Percentiles rank a stretch among this genome's conserved stretches.
Conservation (phyloP, 2,888 invertebrate species). For the Aquatica leii region DNA sequence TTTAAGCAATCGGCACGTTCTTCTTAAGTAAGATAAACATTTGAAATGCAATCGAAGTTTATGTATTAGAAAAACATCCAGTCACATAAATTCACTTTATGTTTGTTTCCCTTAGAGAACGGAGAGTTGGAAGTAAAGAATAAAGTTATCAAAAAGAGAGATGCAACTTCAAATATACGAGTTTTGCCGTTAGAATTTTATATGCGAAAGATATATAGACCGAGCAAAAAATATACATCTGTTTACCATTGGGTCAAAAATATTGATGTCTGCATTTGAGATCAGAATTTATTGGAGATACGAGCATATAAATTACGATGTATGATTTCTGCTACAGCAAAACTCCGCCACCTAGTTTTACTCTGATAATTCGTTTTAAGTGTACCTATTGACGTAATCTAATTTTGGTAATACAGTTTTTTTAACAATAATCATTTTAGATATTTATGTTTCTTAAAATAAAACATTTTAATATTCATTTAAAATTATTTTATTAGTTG, state of each 20-base stretch:
- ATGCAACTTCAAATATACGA: conserved; percentile 47
- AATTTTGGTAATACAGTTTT: no score
- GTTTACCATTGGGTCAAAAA: conserved; percentile 50
- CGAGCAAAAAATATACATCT: conserved; percentile 48
- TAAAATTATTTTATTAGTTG: no score
- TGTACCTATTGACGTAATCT: no score
- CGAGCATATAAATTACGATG: conserved; percentile 9
- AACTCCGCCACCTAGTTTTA: neutral
- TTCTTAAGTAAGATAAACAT: conserved; percentile 18
- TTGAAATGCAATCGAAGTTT: conserved; percentile 28
- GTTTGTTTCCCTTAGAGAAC: conserved; percentile 38
- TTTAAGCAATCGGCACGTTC: conserved; percentile 1
- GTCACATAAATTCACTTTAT: conserved; percentile 44
- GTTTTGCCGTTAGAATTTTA: conserved; percentile 45
- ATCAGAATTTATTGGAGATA: conserved; percentile 45
- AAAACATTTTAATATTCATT: no score
- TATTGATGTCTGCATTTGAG: conserved; percentile 48
- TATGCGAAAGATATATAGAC: conserved; percentile 45
- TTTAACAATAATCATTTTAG: no score
- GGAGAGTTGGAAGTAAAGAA: conserved; percentile 43
- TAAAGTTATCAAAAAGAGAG: conserved; percentile 47
- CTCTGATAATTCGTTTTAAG: no score
- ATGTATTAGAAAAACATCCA: conserved; percentile 32
- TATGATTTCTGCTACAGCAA: conserved; percentile 1
- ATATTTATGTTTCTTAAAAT: no score